Base-by-base conservation (phyloP, 2,797 vertebrate genomes). In the Phataginus tricuspis region DNA sequence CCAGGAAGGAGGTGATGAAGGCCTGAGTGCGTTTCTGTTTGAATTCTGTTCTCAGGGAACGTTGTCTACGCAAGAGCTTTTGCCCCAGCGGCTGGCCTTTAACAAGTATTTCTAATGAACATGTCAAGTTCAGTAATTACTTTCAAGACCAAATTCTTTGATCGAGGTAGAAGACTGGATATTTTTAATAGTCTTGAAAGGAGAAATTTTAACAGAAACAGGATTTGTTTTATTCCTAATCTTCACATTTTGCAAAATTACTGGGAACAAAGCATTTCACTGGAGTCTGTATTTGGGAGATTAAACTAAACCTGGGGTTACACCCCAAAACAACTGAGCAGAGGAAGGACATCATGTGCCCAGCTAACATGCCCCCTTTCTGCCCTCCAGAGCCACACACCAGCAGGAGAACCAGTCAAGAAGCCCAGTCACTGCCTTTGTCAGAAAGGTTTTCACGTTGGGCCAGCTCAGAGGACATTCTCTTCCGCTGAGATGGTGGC, bases 381-480 rank as follows among this genome's bases (percentile, higher is more conserved):
- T 97, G 97, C 91, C 93, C 96, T 98, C 88, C 97, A 98, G 97
- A 97, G 95, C 90, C 98, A 98, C 90, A 95, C 69, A 2, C 61
- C 96, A 39, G 86, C 96, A 95, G 98, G 98, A 95, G 98, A 98
- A 96, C 97, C 91, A 82, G 98, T 94, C 95, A 96, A 97, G 97
- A 98, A 98, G 96, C 94, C 96, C 96, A 74, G 51, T 93, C 89
- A 97, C 77, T 98, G 98, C 13, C 88, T 78, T 93, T 96, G 84
- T 94, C 98, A 98, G 97, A 98, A 96, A 71, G 39, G 93, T 77
- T 85, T 97, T 71, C 91, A 95, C 87, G 61, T 90, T 39, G 93
- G 95, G 96, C 63, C 93, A 2, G 95, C 97, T 96, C 96, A 94
- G 89, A 92, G 37, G 63, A 86, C 97, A 0, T 68, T 88, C 37